Evolutionary conservation across 2,888 invertebrate genomes (phyloP), one percentile per base, ranked within the genome.

Genomic region (Lingula anatina): DNA sequence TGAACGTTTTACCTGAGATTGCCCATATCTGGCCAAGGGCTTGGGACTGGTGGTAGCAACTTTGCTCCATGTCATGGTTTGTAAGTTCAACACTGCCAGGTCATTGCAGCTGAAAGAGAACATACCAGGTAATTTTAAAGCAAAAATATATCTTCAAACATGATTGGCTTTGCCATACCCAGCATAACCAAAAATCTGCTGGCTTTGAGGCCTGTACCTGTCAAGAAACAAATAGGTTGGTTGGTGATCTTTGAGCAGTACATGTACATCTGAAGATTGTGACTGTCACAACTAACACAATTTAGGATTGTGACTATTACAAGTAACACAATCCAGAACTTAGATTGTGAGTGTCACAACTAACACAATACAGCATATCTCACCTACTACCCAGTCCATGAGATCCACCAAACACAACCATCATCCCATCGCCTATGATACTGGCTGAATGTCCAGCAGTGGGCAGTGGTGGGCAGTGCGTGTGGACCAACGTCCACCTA

Each of bases 381-480:
- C 48, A 71, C 73, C 71, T 66, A 38, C 57, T 49, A 3, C 67
- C 66, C 18, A 68, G 66, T 28, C 71, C 67, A 40, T 76, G 75
- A 3, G 76, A 75, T 2, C 80, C 80, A n/a, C 80, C 80, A 67
- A 80, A 80, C 5, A 80, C 73, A 3, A 79, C 66, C 78, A 79
- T 77, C 78, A 79, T 77, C 5, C 51, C 51, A 55, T 77, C 70
- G 7, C 71, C 67, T 66, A 89, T 86, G 50, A 95, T 84, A 36
- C 89, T 87, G 9, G 91, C 94, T 5, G 93, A 92, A 79, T 96
- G 96, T 0, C 94, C 94, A 15, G 95, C 94, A 76, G 88, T 87
- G 2, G 88, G 86, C 31, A 89, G 89, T 35, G 88, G 86, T 51
- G 55, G 59, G 23, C 57, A 55, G 23, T 54, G 58, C 4, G 64